These are phyloP conservation scores for Chrysolophus pictus DNA, from an alignment of 2,797 vertebrate genomes.

Conservation along the genomic window DNA sequence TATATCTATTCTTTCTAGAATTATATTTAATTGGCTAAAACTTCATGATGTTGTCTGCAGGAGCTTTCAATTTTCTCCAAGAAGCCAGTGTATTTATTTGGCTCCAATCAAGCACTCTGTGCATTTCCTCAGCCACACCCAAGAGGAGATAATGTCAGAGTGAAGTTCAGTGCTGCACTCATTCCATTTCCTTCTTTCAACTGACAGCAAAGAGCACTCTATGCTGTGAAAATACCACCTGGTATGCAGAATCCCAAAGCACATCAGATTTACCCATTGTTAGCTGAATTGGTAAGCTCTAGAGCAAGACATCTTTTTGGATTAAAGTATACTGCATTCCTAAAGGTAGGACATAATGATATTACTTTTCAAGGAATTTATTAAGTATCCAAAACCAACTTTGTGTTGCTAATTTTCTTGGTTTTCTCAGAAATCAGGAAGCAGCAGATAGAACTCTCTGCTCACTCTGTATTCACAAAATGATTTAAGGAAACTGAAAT, in stretches of 20 bases:
- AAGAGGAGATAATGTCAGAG: background rate
- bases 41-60: background rate
- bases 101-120: background rate
- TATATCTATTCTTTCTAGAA: background rate
- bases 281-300: background rate
- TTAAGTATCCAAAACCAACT: background rate
- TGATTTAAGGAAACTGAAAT: background rate
- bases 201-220: background rate
- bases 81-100: background rate
- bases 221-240: background rate
- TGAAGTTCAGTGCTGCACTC: background rate
- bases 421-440: background rate
- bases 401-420: background rate
- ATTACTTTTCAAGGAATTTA: background rate
- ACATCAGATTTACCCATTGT: accelerated
- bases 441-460: background rate
- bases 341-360: background rate
- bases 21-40: background rate
- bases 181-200: background rate
- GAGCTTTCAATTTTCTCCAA: background rate
- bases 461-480: background rate
- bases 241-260: background rate
- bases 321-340: background rate
- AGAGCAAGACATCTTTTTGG: background rate
- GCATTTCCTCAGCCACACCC: background rate